Base-by-base conservation (phyloP, 2,797 vertebrate genomes). In the Peromyscus eremicus region DNA sequence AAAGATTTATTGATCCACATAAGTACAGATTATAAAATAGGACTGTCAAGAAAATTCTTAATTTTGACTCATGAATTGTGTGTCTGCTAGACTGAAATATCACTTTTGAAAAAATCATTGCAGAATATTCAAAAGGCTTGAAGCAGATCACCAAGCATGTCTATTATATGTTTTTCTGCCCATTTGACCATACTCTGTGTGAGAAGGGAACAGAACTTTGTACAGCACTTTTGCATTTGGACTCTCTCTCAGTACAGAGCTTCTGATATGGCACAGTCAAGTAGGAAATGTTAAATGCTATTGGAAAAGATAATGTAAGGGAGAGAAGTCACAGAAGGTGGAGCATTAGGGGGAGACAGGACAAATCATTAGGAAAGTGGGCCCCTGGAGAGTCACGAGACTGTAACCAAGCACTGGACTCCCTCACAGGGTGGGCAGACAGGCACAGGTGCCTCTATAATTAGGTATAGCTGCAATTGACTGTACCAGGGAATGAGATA, bases 241-340 rank as follows among this genome's bases (percentile, higher is more conserved):
- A 93, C 76, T 0, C 21, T 79, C 71, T 0, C 25, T 75, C 25
- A 83, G 23, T 34, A 64, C 2, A 12, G 29, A 83, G 4, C 1
- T 89, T 17, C 16, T 76, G 68, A 12, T 43, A 29, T 57, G 21
- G 73, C 62, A 68, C n/a, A n/a, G 27, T 4, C 52, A 57, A 73
- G 25, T 3, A 71, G 66, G 52, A 75, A n/a, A 55, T 25, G 13
- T 46, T 82, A 86, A 40, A 46, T 16, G 6, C n/a, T 73, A 71
- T 34, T n/a, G 25, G 19, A 37, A 82, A 77, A 89, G 46, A 68
- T 55, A 19, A 37, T 43, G 1, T 2, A 89, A 90, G 0, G 52
- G n/a, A 95, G 43, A 91, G n/a, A 86, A 85, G 70, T 49, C 19
- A 68, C 9, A 82, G 68, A 71, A 73, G 94, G 49, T 80, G 25